Base-by-base conservation (phyloP, 2,888 invertebrate species). In the Aromia moschata region DNA sequence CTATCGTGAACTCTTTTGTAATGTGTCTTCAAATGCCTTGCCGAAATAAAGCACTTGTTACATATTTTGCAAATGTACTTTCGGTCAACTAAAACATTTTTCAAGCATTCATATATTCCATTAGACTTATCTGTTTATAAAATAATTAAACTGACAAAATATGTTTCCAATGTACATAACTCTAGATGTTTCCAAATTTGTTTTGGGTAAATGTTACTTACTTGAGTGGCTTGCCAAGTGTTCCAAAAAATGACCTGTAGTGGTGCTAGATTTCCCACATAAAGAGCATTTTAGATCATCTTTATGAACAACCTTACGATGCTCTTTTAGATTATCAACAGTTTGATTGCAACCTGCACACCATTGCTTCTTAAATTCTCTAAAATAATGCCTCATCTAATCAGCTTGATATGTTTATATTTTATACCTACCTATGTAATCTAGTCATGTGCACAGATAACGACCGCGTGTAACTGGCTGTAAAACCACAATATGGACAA, bases 221-320 rank as follows among this genome's bases (percentile, higher is more conserved):
- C 74, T 69, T 20, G 72, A 70, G 63, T 77, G 78, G 47, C 70
- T 60, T 14, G 71, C 62, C 46, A 77, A 45, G 63, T 78, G 78
- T 57, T 77, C 75, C 3, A 71, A 69, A 16, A 77, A 70, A 60
- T 76, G 75, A 0, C 74, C 70, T 17, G 70, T 71, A n/a, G 62
- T 61, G 4, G 46, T 62, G 52, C 72, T 71, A 12, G 47, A 54
- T 67, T 73, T 75, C 12, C 59, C 56, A 58, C 78, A 78, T 56
- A 77, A 74, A 44, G 68, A 65, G 58, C 78, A 78, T 44, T 70
- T 73, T 3, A 69, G 60, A 36, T 69, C 70, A 7, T 70, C 68
- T 45, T 62, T 62, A 30, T 68, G 69, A 25, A 69, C 68, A 31
- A 49, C 51, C 53, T 65, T 56, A 5, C 55, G 52, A 51, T 77